Percentiles rank a stretch among this genome's conserved stretches.
Evolutionary conservation across 2,888 invertebrate species (phyloP).

Genomic region (Agrypnus murinus): DNA sequence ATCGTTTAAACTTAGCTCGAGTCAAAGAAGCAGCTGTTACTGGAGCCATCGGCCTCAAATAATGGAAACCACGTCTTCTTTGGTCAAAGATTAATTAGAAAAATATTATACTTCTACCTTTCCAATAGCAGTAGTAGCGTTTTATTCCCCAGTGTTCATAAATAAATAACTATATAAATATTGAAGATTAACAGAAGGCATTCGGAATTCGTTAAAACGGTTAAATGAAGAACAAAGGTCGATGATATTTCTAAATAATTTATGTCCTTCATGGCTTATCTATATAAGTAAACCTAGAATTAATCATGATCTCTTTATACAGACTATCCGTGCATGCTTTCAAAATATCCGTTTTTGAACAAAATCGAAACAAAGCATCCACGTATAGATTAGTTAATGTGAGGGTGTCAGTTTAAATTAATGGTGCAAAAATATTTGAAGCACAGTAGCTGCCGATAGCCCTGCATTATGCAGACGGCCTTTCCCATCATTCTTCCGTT

Average conservation of each 20-base stretch:
- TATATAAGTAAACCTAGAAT: too few species aligned
- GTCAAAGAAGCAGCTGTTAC: constrained; percentile 56
- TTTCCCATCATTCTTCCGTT: constrained; percentile 62
- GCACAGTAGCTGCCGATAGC: constrained; percentile 52
- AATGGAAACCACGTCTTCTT: constrained; percentile 58
- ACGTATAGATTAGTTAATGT: constrained; percentile 43
- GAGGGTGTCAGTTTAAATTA: constrained; percentile 47
- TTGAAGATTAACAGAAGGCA: constrained; percentile 11
- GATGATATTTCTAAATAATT: background rate
- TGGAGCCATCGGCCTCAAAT: constrained; percentile 58
- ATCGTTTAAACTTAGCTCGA: constrained; percentile 43
- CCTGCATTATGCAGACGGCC: constrained; percentile 54
- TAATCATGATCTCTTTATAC: too few species aligned
- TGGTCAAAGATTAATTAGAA: constrained; percentile 61
- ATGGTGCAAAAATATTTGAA: constrained; percentile 48
- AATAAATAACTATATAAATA: constrained; percentile 19
- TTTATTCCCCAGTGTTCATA: constrained; percentile 27
- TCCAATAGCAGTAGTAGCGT: constrained; percentile 47
- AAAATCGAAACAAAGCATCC: constrained; percentile 27
- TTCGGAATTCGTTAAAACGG: constrained; percentile 3
- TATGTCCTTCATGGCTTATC: too few species aligned
- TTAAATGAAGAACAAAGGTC: constrained; percentile 2
- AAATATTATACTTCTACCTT: constrained; percentile 56
- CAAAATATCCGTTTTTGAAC: background rate
- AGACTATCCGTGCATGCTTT: too few species aligned